Evolutionary conservation across 1,140 invertebrate species (phyloP).

Genomic region (Habropoda laboriosa): DNA sequence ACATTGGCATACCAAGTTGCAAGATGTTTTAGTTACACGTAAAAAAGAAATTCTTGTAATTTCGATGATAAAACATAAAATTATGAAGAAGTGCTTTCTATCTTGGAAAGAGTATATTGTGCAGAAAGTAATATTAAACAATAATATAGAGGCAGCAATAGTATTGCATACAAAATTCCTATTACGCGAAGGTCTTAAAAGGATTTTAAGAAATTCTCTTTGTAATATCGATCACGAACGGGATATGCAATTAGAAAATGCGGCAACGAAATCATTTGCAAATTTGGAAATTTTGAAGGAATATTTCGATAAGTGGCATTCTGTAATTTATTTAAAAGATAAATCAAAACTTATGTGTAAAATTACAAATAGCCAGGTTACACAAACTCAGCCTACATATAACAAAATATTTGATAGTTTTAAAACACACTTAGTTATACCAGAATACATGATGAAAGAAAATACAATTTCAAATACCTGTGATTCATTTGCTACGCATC

Average conservation of each 20-base stretch:
- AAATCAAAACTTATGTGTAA: background rate
- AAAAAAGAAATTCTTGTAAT: slow-evolving; percentile 9
- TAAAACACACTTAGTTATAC: slow-evolving; percentile 18
- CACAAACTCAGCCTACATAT: background rate
- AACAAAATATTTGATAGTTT: background rate
- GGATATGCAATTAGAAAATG: slow-evolving; percentile 17
- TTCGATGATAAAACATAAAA: slow-evolving; percentile 12
- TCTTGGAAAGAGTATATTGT: slow-evolving; percentile 18
- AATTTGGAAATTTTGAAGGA: slow-evolving; percentile 31
- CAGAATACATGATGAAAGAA: slow-evolving; percentile 29
- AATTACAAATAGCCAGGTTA: background rate
- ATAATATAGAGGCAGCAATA: slow-evolving; percentile 13
- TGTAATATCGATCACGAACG: background rate
- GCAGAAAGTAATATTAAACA: background rate
- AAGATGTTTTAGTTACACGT: background rate
- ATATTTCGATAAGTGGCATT: slow-evolving; percentile 26
- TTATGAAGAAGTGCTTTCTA: background rate
- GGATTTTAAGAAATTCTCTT: slow-evolving; percentile 27
- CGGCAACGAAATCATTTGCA: background rate
- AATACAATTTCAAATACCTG: background rate
- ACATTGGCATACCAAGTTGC: slow-evolving; percentile 11
- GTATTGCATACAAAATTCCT: slow-evolving; percentile 13
- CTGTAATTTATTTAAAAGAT: slow-evolving; percentile 5
- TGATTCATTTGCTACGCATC: background rate
- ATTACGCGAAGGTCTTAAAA: slow-evolving; percentile 23